A percentile compares a stretch with the other conserved stretches of the same genome.
These are phyloP conservation scores for Chanos chanos DNA, from an alignment of 2,797 vertebrate genomes.

Conservation along the genomic window DNA sequence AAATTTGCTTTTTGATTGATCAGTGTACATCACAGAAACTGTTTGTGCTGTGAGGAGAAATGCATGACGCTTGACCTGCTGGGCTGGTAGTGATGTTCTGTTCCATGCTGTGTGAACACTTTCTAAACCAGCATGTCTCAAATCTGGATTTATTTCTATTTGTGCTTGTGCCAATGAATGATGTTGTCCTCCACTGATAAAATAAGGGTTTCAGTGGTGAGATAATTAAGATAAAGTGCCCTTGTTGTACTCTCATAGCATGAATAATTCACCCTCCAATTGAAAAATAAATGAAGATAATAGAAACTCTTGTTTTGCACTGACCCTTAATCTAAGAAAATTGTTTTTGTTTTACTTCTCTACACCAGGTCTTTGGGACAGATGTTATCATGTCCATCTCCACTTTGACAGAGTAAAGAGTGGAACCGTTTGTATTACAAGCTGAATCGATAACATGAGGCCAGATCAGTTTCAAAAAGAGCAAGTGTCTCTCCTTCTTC, in stretches of 20 bases:
- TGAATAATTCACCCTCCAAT: too few species aligned
- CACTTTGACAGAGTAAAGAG: slow-evolving; percentile 48
- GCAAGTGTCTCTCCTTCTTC: slow-evolving; percentile 20
- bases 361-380: slow-evolving; percentile 28
- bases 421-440: slow-evolving; percentile 52
- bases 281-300: too few species aligned
- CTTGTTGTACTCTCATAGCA: too few species aligned
- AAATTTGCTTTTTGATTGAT: too few species aligned
- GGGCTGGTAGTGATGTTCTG: too few species aligned
- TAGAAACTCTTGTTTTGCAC: slow-evolving; percentile 26
- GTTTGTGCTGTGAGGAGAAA: too few species aligned
- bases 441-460: slow-evolving; percentile 44
- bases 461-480: slow-evolving; percentile 39
- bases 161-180: background rate
- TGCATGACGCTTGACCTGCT: too few species aligned
- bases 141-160: too few species aligned
- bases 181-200: slow-evolving; percentile 15
- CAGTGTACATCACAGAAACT: too few species aligned
- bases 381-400: slow-evolving; percentile 47
- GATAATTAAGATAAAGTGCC: slow-evolving; percentile 28
- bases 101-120: too few species aligned
- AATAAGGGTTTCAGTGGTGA: slow-evolving; percentile 22
- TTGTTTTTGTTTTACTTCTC: slow-evolving; percentile 28
- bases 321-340: slow-evolving; percentile 32
- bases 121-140: too few species aligned